Percentiles rank a stretch among this genome's conserved stretches.
Conservation (phyloP, 2,888 invertebrate species). For the Drosophila fungiperda region DNA sequence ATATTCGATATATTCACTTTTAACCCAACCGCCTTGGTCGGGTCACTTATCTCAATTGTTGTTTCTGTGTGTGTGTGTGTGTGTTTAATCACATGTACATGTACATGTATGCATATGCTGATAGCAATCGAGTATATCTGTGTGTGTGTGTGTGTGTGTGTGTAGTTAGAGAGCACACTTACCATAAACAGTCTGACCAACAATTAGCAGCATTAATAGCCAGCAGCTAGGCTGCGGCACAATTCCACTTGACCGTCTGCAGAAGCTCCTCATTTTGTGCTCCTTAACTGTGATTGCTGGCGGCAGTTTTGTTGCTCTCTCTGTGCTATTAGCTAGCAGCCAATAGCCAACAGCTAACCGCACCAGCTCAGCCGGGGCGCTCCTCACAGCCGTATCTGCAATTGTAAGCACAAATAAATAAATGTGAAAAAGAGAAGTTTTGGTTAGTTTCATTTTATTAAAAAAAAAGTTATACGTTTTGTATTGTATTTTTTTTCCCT, state of each 20-base stretch:
- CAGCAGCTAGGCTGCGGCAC: slow-evolving; percentile 49
- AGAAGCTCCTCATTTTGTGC: slow-evolving; percentile 40
- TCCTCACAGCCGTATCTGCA: slow-evolving; percentile 21
- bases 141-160: not conserved
- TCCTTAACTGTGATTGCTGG: slow-evolving; percentile 12
- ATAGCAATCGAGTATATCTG: slow-evolving; percentile 28
- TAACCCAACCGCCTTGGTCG: slow-evolving; percentile 28
- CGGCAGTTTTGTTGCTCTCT: slow-evolving; percentile 22
- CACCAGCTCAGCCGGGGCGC: slow-evolving; percentile 4
- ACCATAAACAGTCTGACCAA: slow-evolving; percentile 73
- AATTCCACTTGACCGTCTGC: slow-evolving; percentile 40
- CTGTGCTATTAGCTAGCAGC: slow-evolving; percentile 21
- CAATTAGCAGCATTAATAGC: slow-evolving; percentile 75
- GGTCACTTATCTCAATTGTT: slow-evolving; percentile 63
- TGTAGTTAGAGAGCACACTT: slow-evolving; percentile 44
- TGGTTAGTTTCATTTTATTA: not conserved
- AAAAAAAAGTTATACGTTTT: not conserved
- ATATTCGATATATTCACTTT: slow-evolving; percentile 54
- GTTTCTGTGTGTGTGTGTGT: slow-evolving; percentile 5
- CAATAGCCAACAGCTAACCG: slow-evolving; percentile 16
- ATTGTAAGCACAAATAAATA: slow-evolving; percentile 8
- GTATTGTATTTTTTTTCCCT: not conserved
- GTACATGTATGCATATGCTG: slow-evolving; percentile 18
- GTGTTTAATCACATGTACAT: not conserved
- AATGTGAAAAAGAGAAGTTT: not conserved